Percentiles rank a stretch among this genome's conserved stretches.
Evolutionary conservation across 2,113 vertebrate genomes (phyloP).

Genomic region (Chascanopsetta lugubris): DNA sequence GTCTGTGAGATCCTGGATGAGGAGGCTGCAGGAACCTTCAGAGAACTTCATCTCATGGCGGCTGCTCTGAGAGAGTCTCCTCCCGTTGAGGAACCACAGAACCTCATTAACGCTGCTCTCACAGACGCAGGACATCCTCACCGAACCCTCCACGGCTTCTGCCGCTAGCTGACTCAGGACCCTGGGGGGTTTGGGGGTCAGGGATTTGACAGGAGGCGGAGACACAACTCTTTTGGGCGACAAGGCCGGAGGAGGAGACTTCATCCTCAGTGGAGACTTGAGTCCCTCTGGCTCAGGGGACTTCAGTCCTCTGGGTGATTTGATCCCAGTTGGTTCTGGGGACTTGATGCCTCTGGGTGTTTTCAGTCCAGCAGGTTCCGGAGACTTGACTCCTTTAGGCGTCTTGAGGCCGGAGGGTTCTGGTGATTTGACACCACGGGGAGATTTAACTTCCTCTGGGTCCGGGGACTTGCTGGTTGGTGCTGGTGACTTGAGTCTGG

Average conservation of each 20-base stretch:
- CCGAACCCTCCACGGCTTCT: conserved; percentile 84
- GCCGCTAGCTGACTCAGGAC: conserved; percentile 87
- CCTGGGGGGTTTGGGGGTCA: conserved; percentile 83
- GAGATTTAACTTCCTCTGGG: conserved; percentile 50
- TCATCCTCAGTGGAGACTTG: conserved; percentile 86
- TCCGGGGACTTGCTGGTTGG: conserved; percentile 83
- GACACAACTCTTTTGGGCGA: conserved; percentile 86
- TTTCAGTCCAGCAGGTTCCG: conserved; percentile 67
- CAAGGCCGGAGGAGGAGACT: conserved; percentile 83
- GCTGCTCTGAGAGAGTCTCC: conserved; percentile 88
- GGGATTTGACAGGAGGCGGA: conserved; percentile 83
- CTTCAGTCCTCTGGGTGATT: conserved; percentile 66
- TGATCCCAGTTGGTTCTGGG: conserved; percentile 66
- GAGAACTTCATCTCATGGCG: conserved; percentile 89
- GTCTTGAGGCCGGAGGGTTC: conserved; percentile 59
- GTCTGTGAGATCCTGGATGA: conserved; percentile 86
- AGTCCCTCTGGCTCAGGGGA: conserved; percentile 77
- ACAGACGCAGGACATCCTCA: conserved; percentile 88
- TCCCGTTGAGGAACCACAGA: conserved; percentile 90
- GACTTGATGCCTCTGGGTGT: conserved; percentile 65
- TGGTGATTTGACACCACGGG: conserved; percentile 61
- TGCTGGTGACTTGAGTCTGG: conserved; percentile 85
- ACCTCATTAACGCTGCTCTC: conserved; percentile 91
- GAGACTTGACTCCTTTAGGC: conserved; percentile 59
- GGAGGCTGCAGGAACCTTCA: conserved; percentile 91